Evolutionary conservation across 2,888 invertebrate genomes (phyloP).

Genomic region (Rambutsinella grinnellia): DNA sequence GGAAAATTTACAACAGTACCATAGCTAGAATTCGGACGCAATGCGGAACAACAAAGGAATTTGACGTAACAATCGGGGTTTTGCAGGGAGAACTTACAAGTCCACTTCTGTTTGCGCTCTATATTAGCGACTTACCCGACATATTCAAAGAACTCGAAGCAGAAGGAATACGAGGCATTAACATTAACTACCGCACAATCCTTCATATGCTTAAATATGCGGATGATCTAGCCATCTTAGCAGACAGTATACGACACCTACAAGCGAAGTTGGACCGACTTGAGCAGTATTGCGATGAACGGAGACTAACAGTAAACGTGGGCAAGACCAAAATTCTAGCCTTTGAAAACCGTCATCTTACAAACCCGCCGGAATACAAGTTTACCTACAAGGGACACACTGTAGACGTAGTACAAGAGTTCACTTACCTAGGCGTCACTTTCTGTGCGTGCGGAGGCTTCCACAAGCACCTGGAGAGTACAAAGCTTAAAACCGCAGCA

Average conservation of each 20-base stretch:
- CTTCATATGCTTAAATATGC: conserved; percentile 19
- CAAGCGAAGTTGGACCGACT: conserved; percentile 14
- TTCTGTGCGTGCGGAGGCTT: too few relatives aligned
- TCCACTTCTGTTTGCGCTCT: conserved; percentile 24
- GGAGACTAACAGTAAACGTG: conserved; percentile 8
- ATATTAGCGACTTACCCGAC: too few relatives aligned
- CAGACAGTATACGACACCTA: conserved; percentile 14
- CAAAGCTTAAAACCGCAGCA: neutral
- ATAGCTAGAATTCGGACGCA: conserved; percentile 16
- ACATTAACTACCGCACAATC: too few relatives aligned
- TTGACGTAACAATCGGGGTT: neutral
- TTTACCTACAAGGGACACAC: too few relatives aligned
- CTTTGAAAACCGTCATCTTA: neutral
- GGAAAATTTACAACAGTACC: conserved; percentile 6
- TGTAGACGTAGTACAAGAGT: conserved; percentile 2
- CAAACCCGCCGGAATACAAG: neutral
- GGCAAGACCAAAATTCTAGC: conserved; percentile 22
- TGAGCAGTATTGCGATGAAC: neutral
- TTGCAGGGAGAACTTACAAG: conserved; percentile 23
- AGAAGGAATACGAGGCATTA: too few relatives aligned
- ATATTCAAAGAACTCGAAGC: too few relatives aligned
- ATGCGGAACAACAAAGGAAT: conserved; percentile 5
- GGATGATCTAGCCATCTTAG: conserved; percentile 21
- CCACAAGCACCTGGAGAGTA: too few relatives aligned
- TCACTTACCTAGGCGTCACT: conserved; percentile 15